Percentiles rank a stretch among this genome's conserved stretches.
These are phyloP conservation scores for Carcharodon carcharias DNA, from an alignment of 2,797 vertebrate genomes.

Conservation along the genomic window DNA sequence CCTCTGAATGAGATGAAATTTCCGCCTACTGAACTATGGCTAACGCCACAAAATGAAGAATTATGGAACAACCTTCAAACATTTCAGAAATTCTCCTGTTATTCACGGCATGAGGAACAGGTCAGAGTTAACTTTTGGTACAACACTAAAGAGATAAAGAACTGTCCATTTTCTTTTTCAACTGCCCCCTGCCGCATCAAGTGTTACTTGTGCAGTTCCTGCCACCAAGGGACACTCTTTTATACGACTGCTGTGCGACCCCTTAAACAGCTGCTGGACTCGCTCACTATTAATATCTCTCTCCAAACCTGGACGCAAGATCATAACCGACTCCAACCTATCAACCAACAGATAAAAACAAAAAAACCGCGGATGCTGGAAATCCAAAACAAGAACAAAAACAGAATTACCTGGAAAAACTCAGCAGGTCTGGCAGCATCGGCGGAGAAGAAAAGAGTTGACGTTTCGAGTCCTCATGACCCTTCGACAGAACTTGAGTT, in stretches of 20 bases:
- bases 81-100: too few species aligned
- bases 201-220: neutral
- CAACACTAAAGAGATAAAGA: neutral
- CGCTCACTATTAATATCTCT: neutral
- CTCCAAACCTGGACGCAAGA: neutral
- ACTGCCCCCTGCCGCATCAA: neutral
- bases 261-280: neutral
- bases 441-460: too few species aligned
- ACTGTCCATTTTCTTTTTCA: neutral
- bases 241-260: neutral
- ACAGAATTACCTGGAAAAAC: too few species aligned
- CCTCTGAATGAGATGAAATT: neutral
- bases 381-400: too few species aligned
- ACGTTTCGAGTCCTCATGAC: too few species aligned
- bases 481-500: too few species aligned
- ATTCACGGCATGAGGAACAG: neutral
- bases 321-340: neutral
- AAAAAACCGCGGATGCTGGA: too few species aligned
- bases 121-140: neutral
- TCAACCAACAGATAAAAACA: neutral
- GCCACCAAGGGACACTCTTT: neutral
- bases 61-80: too few species aligned
- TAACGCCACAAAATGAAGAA: too few species aligned
- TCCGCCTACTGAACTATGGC: neutral
- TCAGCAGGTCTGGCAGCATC: too few species aligned